A percentile compares a stretch with the other conserved stretches of the same genome.
These are phyloP conservation scores for Amazona guildingii DNA, from an alignment of 2,113 vertebrate genomes.

Conservation along the genomic window DNA sequence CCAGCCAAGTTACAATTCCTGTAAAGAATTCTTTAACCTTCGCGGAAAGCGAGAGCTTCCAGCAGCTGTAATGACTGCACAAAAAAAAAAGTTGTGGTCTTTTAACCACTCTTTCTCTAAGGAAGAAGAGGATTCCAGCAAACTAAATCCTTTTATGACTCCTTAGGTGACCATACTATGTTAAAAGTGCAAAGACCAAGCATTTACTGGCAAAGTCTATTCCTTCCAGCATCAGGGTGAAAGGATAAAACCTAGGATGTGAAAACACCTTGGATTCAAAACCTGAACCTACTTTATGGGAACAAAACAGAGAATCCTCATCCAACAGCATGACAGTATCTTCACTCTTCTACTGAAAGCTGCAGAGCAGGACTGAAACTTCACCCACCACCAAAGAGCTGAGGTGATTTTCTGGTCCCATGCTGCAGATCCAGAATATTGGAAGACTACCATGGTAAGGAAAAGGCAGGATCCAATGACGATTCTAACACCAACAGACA, in stretches of 20 bases:
- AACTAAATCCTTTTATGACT: background rate
- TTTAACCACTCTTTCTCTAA: background rate
- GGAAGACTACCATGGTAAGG: background rate
- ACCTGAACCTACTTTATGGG: background rate
- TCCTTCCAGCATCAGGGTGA: background rate
- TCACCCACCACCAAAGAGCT: background rate
- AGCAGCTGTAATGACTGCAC: background rate
- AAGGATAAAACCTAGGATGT: background rate
- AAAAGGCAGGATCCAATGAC: background rate
- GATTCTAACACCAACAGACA: background rate
- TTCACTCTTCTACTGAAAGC: background rate
- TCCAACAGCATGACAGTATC: background rate
- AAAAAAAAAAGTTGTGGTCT: background rate
- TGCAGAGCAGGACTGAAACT: background rate
- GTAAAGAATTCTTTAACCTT: background rate
- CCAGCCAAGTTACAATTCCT: background rate
- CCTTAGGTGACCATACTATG: background rate
- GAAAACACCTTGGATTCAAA: background rate
- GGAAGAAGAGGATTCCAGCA: background rate
- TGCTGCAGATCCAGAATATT: background rate
- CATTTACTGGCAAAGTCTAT: background rate
- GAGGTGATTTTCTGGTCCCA: background rate
- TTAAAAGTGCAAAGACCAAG: background rate
- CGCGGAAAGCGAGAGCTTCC: background rate
- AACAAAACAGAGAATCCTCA: background rate